Conservation (phyloP, 1,140 invertebrate genomes). For the Trissolcus basalis region DNA sequence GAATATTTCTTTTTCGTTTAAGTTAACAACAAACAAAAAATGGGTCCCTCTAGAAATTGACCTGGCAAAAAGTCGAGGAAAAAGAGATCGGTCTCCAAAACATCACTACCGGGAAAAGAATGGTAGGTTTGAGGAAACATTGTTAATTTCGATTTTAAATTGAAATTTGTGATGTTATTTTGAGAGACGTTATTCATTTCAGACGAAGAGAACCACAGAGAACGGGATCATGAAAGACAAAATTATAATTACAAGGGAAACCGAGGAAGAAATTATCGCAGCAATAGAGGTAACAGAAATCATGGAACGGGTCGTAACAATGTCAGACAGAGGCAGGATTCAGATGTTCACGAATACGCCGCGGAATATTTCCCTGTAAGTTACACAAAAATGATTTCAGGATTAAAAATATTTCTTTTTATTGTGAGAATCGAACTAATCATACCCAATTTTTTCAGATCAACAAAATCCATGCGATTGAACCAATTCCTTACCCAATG, state of each 20-base stretch:
- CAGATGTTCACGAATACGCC: slow-evolving; percentile 75
- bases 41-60: slow-evolving; percentile 87
- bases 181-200: neutral
- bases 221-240: slow-evolving; percentile 69
- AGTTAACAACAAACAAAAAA: slow-evolving; percentile 81
- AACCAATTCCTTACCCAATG: slow-evolving; percentile 24
- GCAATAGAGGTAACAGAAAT: slow-evolving; percentile 65
- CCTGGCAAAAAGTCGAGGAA: slow-evolving; percentile 76
- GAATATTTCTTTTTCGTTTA: slow-evolving; percentile 40
- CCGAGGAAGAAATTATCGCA: slow-evolving; percentile 65
- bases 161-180: slow-evolving; percentile 14
- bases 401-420: too few relatives aligned
- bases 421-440: too few relatives aligned
- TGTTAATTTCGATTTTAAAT: slow-evolving; percentile 12
- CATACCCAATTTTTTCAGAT: slow-evolving; percentile 45
- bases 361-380: slow-evolving; percentile 76
- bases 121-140: slow-evolving; percentile 53
- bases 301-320: slow-evolving; percentile 63
- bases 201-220: slow-evolving; percentile 70
- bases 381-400: too few relatives aligned
- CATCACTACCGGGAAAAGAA: slow-evolving; percentile 70
- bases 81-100: slow-evolving; percentile 72
- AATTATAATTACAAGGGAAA: slow-evolving; percentile 63
- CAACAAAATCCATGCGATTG: slow-evolving; percentile 33
- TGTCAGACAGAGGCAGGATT: slow-evolving; percentile 70